A percentile compares a stretch with the other conserved stretches of the same genome.
Evolutionary conservation across 2,797 vertebrate species (phyloP).

Genomic region (Pagetopsis macropterus): DNA sequence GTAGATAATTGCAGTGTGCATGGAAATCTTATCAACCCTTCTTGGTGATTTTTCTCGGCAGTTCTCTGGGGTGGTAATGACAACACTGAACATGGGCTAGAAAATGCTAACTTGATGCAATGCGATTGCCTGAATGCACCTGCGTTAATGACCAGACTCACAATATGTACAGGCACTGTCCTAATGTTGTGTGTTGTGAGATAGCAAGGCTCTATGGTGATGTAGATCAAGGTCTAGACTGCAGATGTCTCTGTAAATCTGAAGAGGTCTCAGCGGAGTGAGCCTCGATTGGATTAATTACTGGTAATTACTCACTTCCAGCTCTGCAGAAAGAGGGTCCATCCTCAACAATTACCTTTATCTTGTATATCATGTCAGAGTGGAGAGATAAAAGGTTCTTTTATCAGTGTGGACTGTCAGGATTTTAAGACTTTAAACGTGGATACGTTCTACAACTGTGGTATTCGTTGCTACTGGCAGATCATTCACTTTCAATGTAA

Average conservation of each 20-base stretch:
- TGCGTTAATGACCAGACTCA: slow-evolving; percentile 18
- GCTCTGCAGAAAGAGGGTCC: slow-evolving; percentile 54
- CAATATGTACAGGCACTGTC: slow-evolving; percentile 30
- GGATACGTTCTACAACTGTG: slow-evolving; percentile 21
- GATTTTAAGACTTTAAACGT: slow-evolving; percentile 49
- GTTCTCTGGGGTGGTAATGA: slow-evolving; percentile 37
- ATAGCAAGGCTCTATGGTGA: slow-evolving; percentile 39
- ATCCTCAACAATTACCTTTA: slow-evolving; percentile 71
- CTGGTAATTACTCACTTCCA: slow-evolving; percentile 70
- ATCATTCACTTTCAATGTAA: slow-evolving; percentile 54
- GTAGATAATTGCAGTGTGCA: slow-evolving; percentile 61
- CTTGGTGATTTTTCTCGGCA: slow-evolving; percentile 43
- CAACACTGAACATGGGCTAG: slow-evolving; percentile 24
- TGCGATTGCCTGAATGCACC: slow-evolving; percentile 32
- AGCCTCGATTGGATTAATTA: slow-evolving; percentile 73
- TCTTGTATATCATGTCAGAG: slow-evolving; percentile 63
- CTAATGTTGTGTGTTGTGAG: slow-evolving; percentile 46
- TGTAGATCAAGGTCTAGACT: slow-evolving; percentile 70
- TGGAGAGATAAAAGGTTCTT: slow-evolving; percentile 60
- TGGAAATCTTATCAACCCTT: slow-evolving; percentile 45
- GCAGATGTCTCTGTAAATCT: slow-evolving; percentile 67
- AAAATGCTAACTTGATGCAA: slow-evolving; percentile 40
- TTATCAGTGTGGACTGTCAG: slow-evolving; percentile 43
- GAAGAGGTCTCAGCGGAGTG: slow-evolving; percentile 64
- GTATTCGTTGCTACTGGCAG: slow-evolving; percentile 35